A percentile compares a stretch with the other conserved stretches of the same genome.
Evolutionary conservation across 2,113 vertebrate species (phyloP).

Genomic region (Odocoileus hemionus): DNA sequence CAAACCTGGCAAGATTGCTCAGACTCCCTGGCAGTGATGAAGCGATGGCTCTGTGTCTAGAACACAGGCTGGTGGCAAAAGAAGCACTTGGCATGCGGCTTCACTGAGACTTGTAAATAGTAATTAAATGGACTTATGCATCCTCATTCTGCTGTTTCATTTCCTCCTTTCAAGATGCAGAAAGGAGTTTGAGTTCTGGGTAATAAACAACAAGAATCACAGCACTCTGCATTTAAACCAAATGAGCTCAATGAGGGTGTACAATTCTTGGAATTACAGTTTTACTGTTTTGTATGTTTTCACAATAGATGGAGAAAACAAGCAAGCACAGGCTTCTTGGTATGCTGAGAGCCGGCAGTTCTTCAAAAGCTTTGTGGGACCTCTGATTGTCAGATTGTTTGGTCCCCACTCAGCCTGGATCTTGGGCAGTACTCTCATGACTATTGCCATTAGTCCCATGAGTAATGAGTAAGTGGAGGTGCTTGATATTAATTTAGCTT

Average conservation of each 20-base stretch:
- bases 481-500: background rate
- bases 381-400: background rate
- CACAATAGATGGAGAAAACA: conserved; percentile 32
- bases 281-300: conserved; percentile 45
- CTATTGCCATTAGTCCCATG: background rate
- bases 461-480: background rate
- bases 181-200: conserved; percentile 41
- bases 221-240: conserved; percentile 30
- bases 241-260: conserved; percentile 33
- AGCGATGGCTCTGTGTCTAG: background rate
- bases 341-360: background rate
- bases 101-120: conserved; percentile 41
- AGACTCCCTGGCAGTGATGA: background rate
- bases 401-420: background rate
- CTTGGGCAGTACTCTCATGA: background rate
- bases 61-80: background rate
- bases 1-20: background rate
- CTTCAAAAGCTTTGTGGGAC: background rate
- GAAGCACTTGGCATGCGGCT: background rate
- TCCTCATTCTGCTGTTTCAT: conserved; percentile 45
- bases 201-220: conserved; percentile 50
- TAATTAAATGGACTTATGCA: conserved; percentile 42
- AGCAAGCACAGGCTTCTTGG: background rate
- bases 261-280: conserved; percentile 41
- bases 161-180: conserved; percentile 35